These are phyloP conservation scores for Gastrophryne carolinensis DNA, from an alignment of 2,797 vertebrate genomes.

Conservation along the genomic window DNA sequence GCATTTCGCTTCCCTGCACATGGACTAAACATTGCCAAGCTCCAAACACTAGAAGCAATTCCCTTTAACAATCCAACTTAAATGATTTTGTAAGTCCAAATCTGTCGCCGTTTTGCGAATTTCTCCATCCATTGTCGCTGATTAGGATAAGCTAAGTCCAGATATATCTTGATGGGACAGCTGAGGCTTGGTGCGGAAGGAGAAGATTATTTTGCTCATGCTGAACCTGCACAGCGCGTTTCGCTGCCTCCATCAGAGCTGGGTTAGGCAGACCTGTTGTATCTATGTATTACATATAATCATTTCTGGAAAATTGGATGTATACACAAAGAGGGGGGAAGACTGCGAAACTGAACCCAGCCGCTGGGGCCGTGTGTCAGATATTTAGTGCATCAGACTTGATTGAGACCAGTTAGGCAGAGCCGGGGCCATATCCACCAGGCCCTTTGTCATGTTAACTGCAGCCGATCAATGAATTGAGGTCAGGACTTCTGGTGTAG, in stretches of 20 bases:
- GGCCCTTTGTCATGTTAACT: conserved; percentile 94
- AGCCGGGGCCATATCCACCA: conserved; percentile 76
- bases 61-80: neutral
- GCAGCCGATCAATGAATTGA: conserved; percentile 89
- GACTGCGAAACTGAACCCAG: conserved; percentile 71
- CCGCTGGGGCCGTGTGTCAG: conserved; percentile 80
- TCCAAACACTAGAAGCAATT: neutral
- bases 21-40: neutral
- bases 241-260: conserved; percentile 53
- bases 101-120: neutral
- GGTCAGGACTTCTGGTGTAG: conserved; percentile 90
- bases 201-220: conserved; percentile 14
- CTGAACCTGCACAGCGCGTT: neutral
- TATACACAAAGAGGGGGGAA: conserved; percentile 61
- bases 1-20: conserved; percentile 16
- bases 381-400: conserved; percentile 86
- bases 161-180: conserved; percentile 4
- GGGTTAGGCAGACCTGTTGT: conserved; percentile 67
- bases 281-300: conserved; percentile 56
- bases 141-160: conserved; percentile 7
- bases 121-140: neutral
- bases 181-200: neutral
- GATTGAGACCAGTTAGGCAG: conserved; percentile 85
- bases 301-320: conserved; percentile 59
- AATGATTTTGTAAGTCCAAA: neutral